Evolutionary conservation across 2,113 vertebrate species (phyloP).

Genomic region (Oncorhynchus gorbuscha): DNA sequence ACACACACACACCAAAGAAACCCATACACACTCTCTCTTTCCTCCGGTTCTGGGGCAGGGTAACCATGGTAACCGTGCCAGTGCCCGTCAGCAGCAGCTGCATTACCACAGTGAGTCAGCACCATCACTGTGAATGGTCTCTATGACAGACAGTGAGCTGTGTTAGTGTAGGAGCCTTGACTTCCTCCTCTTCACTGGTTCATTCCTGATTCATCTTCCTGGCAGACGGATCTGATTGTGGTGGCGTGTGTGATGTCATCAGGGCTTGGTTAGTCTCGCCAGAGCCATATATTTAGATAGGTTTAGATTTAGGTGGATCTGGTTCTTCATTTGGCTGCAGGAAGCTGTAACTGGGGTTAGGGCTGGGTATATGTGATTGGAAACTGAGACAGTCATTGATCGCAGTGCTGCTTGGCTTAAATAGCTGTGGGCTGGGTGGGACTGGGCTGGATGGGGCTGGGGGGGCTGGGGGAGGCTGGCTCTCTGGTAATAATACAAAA

Average conservation of each 20-base stretch:
- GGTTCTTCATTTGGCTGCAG: no score
- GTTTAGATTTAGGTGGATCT: no score
- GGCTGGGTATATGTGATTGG: neutral
- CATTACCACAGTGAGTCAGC: slow-evolving; percentile 2
- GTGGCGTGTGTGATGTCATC: slow-evolving; percentile 7
- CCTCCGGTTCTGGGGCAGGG: slow-evolving; percentile 7
- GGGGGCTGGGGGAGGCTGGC: no score
- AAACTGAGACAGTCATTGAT: neutral
- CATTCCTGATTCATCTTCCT: slow-evolving; percentile 34
- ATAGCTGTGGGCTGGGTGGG: neutral
- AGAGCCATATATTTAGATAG: no score
- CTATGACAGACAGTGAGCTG: neutral
- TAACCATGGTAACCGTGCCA: slow-evolving; percentile 35
- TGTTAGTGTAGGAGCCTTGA: neutral
- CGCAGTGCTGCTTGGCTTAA: neutral
- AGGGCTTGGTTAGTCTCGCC: neutral
- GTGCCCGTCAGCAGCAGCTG: slow-evolving; percentile 18
- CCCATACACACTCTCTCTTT: neutral
- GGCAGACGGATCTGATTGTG: slow-evolving; percentile 13
- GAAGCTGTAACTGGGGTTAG: neutral
- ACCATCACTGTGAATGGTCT: neutral
- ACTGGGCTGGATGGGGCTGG: no score
- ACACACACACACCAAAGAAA: slow-evolving; percentile 10
- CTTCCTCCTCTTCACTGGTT: neutral
- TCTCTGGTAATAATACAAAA: no score